A percentile compares a stretch with the other conserved stretches of the same genome.
These are phyloP conservation scores for Cerastis leucographa DNA, from an alignment of 2,888 invertebrate genomes.

Conservation along the genomic window DNA sequence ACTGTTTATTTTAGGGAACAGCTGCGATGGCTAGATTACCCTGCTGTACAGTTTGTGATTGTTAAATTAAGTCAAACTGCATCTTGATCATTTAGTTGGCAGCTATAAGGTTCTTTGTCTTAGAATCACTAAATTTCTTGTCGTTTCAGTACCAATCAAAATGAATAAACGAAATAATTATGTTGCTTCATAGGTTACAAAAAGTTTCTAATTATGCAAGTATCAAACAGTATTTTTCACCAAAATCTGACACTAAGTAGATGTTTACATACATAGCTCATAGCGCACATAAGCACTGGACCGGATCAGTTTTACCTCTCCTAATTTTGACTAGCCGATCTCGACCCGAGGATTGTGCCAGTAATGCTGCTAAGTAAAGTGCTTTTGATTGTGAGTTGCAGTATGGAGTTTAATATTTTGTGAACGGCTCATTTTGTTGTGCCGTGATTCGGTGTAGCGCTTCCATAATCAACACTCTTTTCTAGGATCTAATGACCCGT, in stretches of 20 bases:
- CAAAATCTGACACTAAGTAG: neutral
- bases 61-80: conserved; percentile 24
- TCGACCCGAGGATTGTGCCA: neutral
- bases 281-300: neutral
- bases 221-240: neutral
- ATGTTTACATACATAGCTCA: neutral
- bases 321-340: neutral
- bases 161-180: neutral
- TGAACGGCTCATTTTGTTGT: neutral
- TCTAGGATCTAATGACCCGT: neutral
- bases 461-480: no score
- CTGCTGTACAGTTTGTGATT: conserved; percentile 33
- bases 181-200: neutral
- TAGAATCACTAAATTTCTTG: conserved; percentile 1
- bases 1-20: conserved; percentile 10
- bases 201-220: neutral
- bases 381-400: neutral
- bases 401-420: neutral
- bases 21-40: conserved; percentile 1
- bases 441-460: no score
- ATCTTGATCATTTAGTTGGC: conserved; percentile 7
- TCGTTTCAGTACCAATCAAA: neutral
- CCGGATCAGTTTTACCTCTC: neutral
- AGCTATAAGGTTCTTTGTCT: neutral
- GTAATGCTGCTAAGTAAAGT: no score